Evolutionary conservation across 2,888 invertebrate genomes (phyloP), one percentile per base, ranked within the genome.

Genomic region (Nomada goodeniana): DNA sequence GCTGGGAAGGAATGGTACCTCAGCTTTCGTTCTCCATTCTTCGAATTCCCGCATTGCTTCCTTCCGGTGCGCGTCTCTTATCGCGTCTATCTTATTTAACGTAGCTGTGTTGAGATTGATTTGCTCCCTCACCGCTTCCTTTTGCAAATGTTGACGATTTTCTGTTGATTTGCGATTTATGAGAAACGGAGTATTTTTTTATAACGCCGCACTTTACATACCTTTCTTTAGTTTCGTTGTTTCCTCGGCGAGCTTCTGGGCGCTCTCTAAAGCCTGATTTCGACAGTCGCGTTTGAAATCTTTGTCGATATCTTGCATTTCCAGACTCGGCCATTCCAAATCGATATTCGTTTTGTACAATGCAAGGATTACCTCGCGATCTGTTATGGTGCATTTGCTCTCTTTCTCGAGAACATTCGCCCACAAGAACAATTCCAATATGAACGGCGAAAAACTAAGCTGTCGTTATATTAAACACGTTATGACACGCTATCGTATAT

Each of bases 371-470:
- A 97, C 95, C 69, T 95, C 94, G 44, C 95, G 95, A 64, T 96
- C 95, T 59, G 95, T 95, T 47, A 97, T 93, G 3, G 95, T 95
- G 88, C 97, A 97, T 86, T 95, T 95, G 90, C 97, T 97, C 86
- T 94, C 94, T 23, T 94, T 94, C 72, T 95, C 95, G 88, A 96
- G 94, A 1, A 98, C 95, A 11, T 95, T 93, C 72, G 95, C 94
- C 83, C 95, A 93, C n/a, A 97, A 94, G 91, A 97, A 96, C 57
- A 96, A 94, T 94, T 98, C 98, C 90, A 97, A 96, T 76, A 97
- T 94, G 91, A 96, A 97, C 7, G 97, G 96, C 42, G 95, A 95
- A 90, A 95, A 97, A 89, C 96, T 95, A 0, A 96, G 96, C 95
- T 95, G 84, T 74, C 44, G n/a, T 59, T 29, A 2, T 2, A 55